These are phyloP conservation scores for Adelges cooleyi DNA, from an alignment of 1,140 invertebrate genomes.

Conservation along the genomic window DNA sequence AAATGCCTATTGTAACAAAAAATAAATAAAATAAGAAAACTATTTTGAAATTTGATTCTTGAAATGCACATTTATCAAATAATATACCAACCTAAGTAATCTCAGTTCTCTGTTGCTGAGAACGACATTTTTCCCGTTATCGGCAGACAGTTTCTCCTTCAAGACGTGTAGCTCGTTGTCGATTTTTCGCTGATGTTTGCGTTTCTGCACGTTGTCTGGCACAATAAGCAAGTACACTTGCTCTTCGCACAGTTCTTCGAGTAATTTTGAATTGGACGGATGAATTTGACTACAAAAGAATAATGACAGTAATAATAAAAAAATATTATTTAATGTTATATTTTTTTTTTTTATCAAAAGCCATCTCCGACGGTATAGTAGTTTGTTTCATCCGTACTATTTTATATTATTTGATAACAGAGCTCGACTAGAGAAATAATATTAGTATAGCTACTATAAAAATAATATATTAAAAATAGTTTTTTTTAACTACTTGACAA, in stretches of 20 bases:
- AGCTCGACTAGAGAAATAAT: no score
- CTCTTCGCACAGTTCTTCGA: conserved; percentile 76
- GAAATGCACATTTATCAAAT: neutral
- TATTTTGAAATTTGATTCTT: neutral
- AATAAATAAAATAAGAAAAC: neutral
- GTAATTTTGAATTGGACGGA: conserved; percentile 55
- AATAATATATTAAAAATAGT: no score
- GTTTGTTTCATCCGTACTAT: no score
- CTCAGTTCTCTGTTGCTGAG: conserved; percentile 84
- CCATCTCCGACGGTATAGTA: no score
- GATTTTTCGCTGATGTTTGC: conserved; percentile 77
- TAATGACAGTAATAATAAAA: conserved; percentile 29
- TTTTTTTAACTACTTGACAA: no score
- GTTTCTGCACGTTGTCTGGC: conserved; percentile 68
- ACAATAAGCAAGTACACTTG: conserved; percentile 76
- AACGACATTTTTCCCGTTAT: conserved; percentile 65
- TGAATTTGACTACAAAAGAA: conserved; percentile 49
- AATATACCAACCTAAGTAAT: conserved; percentile 70
- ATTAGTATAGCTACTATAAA: no score
- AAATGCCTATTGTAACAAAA: conserved; percentile 51
- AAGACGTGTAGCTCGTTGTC: conserved; percentile 81
- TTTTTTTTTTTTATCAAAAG: no score
- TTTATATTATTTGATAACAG: no score
- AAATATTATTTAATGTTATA: no score
- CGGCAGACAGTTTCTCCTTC: conserved; percentile 63